phyloP scores from a whole-genome alignment of 2,888 invertebrate species.

The Rhorus exstirpatorius region DNA sequence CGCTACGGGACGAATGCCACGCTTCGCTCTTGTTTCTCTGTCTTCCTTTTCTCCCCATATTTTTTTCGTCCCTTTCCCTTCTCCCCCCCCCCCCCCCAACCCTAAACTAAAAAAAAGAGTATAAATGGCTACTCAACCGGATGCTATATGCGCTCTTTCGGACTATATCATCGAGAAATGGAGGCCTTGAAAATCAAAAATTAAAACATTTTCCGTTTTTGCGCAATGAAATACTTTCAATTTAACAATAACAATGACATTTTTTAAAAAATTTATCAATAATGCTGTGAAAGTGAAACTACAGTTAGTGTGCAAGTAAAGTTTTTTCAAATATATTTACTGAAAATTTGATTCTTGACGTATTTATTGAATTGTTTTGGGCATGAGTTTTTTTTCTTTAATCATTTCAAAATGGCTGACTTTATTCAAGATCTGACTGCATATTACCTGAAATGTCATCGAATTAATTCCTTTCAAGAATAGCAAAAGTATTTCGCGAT shows the following conservation, averaged over 20 bases:
- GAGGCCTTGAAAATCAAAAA: slow-evolving; percentile 26
- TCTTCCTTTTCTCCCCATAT: slow-evolving; percentile 33
- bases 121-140: slow-evolving; percentile 79
- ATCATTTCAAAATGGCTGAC: neutral
- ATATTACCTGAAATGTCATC: neutral
- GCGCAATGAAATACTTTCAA: too few relatives aligned
- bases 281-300: too few relatives aligned
- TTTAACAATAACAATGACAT: too few relatives aligned
- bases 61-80: slow-evolving; percentile 21
- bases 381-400: neutral
- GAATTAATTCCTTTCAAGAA: neutral
- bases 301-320: too few relatives aligned
- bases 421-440: too few relatives aligned
- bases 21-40: slow-evolving; percentile 46
- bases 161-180: slow-evolving; percentile 21
- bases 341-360: too few relatives aligned
- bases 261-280: too few relatives aligned
- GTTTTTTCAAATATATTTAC: too few relatives aligned
- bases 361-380: too few relatives aligned
- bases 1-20: slow-evolving; percentile 62
- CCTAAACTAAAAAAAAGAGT: slow-evolving; percentile 51
- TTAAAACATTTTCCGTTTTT: neutral
- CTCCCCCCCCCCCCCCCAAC: neutral
- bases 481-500: neutral
- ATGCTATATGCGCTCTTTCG: slow-evolving; percentile 54